phyloP scores from a whole-genome alignment of 2,888 invertebrate species.

The Pollenia griseotomentosa region DNA sequence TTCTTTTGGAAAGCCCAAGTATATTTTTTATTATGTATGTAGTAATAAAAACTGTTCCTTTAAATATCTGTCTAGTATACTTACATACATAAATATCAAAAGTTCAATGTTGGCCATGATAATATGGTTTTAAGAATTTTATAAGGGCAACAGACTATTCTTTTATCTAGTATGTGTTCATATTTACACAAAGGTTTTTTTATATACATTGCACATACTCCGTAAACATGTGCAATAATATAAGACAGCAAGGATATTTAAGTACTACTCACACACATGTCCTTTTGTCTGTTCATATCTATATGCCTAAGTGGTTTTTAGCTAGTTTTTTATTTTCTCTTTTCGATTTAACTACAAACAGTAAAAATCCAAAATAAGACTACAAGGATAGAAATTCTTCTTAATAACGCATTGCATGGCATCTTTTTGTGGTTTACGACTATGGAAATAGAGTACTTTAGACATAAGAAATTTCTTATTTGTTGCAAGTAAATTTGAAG shows the following conservation, averaged over 20 bases:
- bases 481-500: background rate
- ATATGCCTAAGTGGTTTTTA: slow-evolving; percentile 41
- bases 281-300: background rate
- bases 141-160: slow-evolving; percentile 53
- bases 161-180: background rate
- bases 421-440: background rate
- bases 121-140: slow-evolving; percentile 18
- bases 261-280: background rate
- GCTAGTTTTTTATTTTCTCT: slow-evolving; percentile 73
- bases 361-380: slow-evolving; percentile 57
- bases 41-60: too few species aligned
- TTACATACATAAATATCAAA: background rate
- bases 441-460: background rate
- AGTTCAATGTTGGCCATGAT: slow-evolving; percentile 9
- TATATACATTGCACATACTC: background rate
- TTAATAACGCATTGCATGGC: background rate
- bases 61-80: too few species aligned
- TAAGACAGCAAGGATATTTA: background rate
- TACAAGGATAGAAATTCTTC: background rate
- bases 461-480: slow-evolving; percentile 8
- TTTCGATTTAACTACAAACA: slow-evolving; percentile 78
- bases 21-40: too few species aligned
- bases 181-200: background rate
- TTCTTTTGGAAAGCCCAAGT: too few species aligned
- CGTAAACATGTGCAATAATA: background rate